Evolutionary conservation across 2,797 vertebrate species (phyloP), one percentile per base, ranked within the genome.

Genomic region (Yasuhikotakia modesta): DNA sequence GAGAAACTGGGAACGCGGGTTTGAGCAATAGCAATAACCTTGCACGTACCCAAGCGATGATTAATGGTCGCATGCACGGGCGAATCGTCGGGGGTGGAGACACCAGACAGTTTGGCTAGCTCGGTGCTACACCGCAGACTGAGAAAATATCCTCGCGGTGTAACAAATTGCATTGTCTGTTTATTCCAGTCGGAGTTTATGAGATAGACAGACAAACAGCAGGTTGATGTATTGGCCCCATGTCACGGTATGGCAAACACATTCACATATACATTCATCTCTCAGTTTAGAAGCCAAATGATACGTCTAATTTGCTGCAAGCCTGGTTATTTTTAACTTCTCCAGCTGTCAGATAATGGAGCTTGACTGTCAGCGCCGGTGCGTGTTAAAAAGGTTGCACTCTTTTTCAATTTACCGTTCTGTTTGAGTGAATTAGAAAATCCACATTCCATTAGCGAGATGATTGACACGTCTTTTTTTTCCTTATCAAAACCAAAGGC

Each of bases 241-340:
- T 92, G 93, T 92, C 90, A 91, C 80, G 88, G 87, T 88, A 70
- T 90, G 91, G 91, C 92, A 90, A 91, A 88, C 90, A 88, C 92
- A 92, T 92, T 91, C 91, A 91, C 90, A 92, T 90, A 92, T 89
- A 91, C 90, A 92, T 91, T 91, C 91, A 93, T 93, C 91, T 93
- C 92, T 93, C 90, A 92, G 91, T 93, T 86, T 92, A 92, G 91
- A 93, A 92, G 91, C 91, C 91, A 92, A 94, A 93, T 92, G 91
- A 93, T 94, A 92, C 90, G 88, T 93, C 92, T 93, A 93, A 94
- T 94, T 94, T 92, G 91, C 91, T 89, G 91, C 87, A 73, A 93
- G 92, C 89, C 86, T 83, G 86, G 91, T 91, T 93, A 94, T 94
- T 93, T 93, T 94, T 93, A 93, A 93, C 91, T 92, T 92, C 89